Evolutionary conservation across 2,888 invertebrate species (phyloP).

Genomic region (Synanthedon andrenaeformis): DNA sequence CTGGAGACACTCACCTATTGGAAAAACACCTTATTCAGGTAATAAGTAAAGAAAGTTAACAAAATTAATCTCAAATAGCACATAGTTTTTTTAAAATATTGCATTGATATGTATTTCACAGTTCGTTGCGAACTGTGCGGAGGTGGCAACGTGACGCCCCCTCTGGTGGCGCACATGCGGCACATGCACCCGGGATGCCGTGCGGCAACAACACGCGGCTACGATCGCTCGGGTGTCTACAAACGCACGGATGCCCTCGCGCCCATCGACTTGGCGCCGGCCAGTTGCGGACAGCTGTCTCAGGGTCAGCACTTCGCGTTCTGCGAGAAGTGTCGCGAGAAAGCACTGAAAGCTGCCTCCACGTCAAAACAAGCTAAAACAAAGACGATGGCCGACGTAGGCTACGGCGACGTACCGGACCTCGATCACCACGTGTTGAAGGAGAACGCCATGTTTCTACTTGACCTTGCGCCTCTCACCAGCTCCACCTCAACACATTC

Average conservation of each 20-base stretch:
- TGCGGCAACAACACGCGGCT: conserved; percentile 86
- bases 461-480: conserved; percentile 87
- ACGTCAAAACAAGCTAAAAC: conserved; percentile 36
- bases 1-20: conserved; percentile 22
- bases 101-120: conserved; percentile 13
- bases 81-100: too few species aligned
- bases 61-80: too few species aligned
- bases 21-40: conserved; percentile 39
- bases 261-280: conserved; percentile 19
- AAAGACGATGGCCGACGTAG: conserved; percentile 26
- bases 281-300: conserved; percentile 43
- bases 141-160: conserved; percentile 73
- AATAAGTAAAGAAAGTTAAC: conserved; percentile 3
- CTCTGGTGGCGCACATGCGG: conserved; percentile 93
- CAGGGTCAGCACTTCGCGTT: conserved; percentile 76
- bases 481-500: conserved; percentile 16
- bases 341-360: conserved; percentile 63
- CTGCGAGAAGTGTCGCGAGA: conserved; percentile 91
- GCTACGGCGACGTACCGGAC: conserved; percentile 19
- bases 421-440: conserved; percentile 80
- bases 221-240: conserved; percentile 90
- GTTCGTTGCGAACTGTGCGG: conserved; percentile 89
- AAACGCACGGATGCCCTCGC: conserved; percentile 69
- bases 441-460: conserved; percentile 93
- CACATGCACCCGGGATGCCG: conserved; percentile 93